phyloP scores from a whole-genome alignment of 1,140 invertebrate species.

The Eulimnadia texana region DNA sequence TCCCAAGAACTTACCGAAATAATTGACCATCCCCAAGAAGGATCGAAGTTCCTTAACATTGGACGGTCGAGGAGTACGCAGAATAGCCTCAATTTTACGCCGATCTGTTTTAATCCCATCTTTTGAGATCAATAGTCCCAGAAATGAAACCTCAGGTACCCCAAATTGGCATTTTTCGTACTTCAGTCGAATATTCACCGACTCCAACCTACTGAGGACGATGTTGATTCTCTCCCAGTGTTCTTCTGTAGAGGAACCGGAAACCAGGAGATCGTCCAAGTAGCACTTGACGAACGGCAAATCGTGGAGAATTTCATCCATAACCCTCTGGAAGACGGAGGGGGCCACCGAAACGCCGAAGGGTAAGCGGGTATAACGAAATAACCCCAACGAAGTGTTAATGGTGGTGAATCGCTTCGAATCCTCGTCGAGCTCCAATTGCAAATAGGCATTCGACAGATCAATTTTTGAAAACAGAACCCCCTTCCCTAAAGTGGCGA shows the following conservation, averaged over 20 bases:
- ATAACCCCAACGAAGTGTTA: slow-evolving; percentile 25
- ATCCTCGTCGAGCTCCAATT: slow-evolving; percentile 19
- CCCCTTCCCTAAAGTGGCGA: slow-evolving; percentile 18
- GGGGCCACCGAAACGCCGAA: slow-evolving; percentile 36
- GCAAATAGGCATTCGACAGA: slow-evolving; percentile 22
- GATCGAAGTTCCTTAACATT: slow-evolving; percentile 25
- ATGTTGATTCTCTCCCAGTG: slow-evolving; percentile 22
- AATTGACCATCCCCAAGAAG: slow-evolving; percentile 29
- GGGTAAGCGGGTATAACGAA: slow-evolving; percentile 27
- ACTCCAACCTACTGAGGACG: slow-evolving; percentile 22
- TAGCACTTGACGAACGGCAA: slow-evolving; percentile 22
- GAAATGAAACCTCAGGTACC: slow-evolving; percentile 22
- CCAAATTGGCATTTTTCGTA: slow-evolving; percentile 22
- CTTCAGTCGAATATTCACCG: slow-evolving; percentile 23
- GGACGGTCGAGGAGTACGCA: slow-evolving; percentile 27
- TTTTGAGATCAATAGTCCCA: slow-evolving; percentile 25
- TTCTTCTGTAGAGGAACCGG: slow-evolving; percentile 10
- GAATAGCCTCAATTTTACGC: slow-evolving; percentile 29
- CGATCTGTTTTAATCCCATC: slow-evolving; percentile 28
- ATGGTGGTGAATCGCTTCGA: slow-evolving; percentile 7
- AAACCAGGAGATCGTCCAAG: slow-evolving; percentile 24
- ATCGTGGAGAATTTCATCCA: slow-evolving; percentile 28
- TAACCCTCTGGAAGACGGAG: slow-evolving; percentile 34
- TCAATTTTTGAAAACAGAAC: slow-evolving; percentile 24
- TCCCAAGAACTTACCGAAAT: slow-evolving; percentile 31